These are phyloP conservation scores for Tragelaphus buxtoni DNA, from an alignment of 2,113 vertebrate species.

Conservation along the genomic window DNA sequence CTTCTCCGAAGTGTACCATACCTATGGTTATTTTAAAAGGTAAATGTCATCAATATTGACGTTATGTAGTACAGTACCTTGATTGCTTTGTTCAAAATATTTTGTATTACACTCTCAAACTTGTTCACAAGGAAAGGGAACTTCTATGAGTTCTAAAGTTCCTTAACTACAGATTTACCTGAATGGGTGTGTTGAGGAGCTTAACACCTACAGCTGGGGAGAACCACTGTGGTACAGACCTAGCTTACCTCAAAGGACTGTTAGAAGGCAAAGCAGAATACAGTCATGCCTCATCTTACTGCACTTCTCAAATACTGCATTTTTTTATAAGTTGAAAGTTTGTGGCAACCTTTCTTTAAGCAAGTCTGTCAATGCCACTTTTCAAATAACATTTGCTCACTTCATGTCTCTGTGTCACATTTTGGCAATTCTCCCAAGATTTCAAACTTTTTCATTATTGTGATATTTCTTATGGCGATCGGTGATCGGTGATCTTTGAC, in stretches of 20 bases:
- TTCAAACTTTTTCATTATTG: neutral
- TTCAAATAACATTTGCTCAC: neutral
- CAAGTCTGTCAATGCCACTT: neutral
- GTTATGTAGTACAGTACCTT: neutral
- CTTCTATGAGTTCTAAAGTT: neutral
- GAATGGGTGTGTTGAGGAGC: neutral
- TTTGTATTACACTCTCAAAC: neutral
- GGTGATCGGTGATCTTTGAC: neutral
- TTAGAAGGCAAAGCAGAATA: neutral
- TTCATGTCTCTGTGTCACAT: neutral
- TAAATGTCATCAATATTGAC: neutral
- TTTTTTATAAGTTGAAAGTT: neutral
- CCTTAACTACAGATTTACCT: neutral
- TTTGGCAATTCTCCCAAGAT: neutral
- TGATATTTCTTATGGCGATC: neutral
- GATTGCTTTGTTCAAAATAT: neutral
- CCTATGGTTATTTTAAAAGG: neutral
- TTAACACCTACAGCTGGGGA: neutral
- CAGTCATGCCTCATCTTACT: neutral
- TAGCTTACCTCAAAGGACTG: neutral
- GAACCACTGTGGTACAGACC: neutral
- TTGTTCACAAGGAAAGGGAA: neutral
- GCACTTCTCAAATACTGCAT: accelerated
- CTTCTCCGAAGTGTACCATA: neutral
- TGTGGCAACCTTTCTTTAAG: neutral